Evolutionary conservation across 2,888 invertebrate species (phyloP), one percentile per base, ranked within the genome.

Genomic region (Rhorus exstirpatorius): DNA sequence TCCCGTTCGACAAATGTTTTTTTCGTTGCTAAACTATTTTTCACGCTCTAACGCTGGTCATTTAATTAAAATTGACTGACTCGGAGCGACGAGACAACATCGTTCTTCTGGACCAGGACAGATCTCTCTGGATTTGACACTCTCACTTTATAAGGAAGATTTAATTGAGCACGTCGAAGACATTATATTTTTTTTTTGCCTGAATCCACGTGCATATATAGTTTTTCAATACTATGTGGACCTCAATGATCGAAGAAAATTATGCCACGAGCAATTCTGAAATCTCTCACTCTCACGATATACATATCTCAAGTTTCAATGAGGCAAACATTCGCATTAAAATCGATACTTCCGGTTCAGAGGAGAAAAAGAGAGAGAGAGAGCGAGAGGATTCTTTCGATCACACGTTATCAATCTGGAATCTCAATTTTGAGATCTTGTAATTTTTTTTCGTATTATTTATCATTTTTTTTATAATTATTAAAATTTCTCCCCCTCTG

Each of bases 61-160:
- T 26, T 41, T 77, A 71, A 78, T 78, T 78, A 71, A 71, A 78
- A 63, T 14, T 51, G 53, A 70, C 74, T 10, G 41, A 67, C 60
- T n/a, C 26, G 35, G 19, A 67, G 51, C 67, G 51, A 74, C 17
- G 24, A 41, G 46, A 53, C 19, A 55, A 67, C 65, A 60, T 72
- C 26, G 21, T 49, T 44, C 67, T 65, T 38, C 58, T 60, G 58
- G 24, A 35, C 26, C 67, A 53, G 31, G 44, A 53, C 60, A 51
- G 44, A 38, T 65, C 58, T 3, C 17, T 31, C n/a, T 51, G 55
- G 53, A 68, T 51, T 61, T 44, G 44, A 68, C 68, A 75, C 79
- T 68, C 21, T 60, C 60, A 44, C 74, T 79, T 35, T 53, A 75
- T 68, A 79, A 79, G 79, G 74, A 46, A 74, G 21, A 75, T 74